These are phyloP conservation scores for Melipona quadrifasciata DNA, from an alignment of 1,140 invertebrate species.

Conservation along the genomic window DNA sequence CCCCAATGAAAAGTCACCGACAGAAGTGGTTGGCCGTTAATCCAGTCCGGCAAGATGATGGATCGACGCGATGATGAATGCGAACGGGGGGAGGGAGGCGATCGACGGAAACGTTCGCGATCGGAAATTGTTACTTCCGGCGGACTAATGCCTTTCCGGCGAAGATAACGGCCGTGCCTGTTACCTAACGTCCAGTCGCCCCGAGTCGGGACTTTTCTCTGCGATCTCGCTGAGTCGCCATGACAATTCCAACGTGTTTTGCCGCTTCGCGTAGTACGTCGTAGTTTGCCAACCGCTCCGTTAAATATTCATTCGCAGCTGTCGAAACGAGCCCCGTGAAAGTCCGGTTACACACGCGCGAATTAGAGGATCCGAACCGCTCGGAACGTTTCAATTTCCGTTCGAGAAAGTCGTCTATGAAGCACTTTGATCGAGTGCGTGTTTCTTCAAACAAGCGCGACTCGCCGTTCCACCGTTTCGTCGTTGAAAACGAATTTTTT, in stretches of 20 bases:
- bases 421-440: background rate
- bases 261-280: background rate
- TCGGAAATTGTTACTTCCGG: slow-evolving; percentile 75
- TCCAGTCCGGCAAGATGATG: slow-evolving; percentile 50
- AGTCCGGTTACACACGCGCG: background rate
- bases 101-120: slow-evolving; percentile 70
- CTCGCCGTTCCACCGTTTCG: background rate
- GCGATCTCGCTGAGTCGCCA: background rate
- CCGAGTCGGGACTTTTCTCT: slow-evolving; percentile 1
- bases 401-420: slow-evolving; percentile 7
- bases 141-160: slow-evolving; percentile 69
- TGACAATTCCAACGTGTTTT: slow-evolving; percentile 10
- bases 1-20: slow-evolving; percentile 31
- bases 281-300: background rate
- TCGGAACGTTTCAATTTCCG: slow-evolving; percentile 44
- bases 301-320: slow-evolving; percentile 41
- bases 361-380: slow-evolving; percentile 11
- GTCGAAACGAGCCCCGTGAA: background rate
- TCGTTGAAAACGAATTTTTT: background rate
- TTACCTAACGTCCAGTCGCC: slow-evolving; percentile 8
- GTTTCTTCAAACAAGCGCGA: background rate
- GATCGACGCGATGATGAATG: slow-evolving; percentile 65
- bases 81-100: slow-evolving; percentile 54
- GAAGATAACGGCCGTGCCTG: slow-evolving; percentile 57
- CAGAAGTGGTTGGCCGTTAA: slow-evolving; percentile 45